Evolutionary conservation across 2,113 vertebrate species (phyloP).

Genomic region (Suricata suricatta): DNA sequence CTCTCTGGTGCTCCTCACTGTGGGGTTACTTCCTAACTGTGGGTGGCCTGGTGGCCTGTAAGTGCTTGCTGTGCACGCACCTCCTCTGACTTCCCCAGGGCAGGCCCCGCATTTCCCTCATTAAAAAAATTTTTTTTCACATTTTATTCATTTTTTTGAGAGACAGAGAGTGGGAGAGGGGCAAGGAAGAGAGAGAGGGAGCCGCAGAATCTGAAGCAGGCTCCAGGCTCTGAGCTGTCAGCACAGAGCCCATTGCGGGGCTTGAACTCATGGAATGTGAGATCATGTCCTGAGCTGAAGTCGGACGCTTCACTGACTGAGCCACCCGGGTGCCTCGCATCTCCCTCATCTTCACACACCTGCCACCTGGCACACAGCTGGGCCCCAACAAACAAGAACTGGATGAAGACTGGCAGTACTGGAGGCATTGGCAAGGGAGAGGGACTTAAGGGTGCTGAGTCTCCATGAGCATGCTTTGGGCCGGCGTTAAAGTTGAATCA

Average conservation of each 20-base stretch:
- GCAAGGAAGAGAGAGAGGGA: no score
- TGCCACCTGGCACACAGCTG: background rate
- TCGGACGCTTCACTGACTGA: no score
- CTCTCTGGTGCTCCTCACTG: background rate
- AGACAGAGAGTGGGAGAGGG: no score
- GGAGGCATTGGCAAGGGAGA: background rate
- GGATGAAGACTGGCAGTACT: background rate
- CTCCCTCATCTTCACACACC: background rate
- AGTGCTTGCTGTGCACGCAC: background rate
- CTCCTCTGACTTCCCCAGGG: background rate
- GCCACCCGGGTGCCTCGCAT: background rate
- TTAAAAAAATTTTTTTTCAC: background rate
- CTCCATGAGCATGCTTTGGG: background rate
- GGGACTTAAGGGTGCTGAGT: background rate
- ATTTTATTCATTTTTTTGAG: no score
- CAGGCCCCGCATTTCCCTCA: background rate
- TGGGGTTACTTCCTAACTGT: background rate
- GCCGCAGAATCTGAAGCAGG: no score
- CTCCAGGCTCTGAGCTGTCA: no score
- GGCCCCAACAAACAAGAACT: background rate
- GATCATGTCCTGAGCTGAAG: no score
- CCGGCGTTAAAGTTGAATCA: background rate
- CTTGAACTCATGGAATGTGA: no score
- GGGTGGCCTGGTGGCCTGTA: no score
- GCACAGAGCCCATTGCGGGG: no score